These are phyloP conservation scores for Ischnus inquisitorius DNA, from an alignment of 2,888 invertebrate genomes.

Conservation along the genomic window DNA sequence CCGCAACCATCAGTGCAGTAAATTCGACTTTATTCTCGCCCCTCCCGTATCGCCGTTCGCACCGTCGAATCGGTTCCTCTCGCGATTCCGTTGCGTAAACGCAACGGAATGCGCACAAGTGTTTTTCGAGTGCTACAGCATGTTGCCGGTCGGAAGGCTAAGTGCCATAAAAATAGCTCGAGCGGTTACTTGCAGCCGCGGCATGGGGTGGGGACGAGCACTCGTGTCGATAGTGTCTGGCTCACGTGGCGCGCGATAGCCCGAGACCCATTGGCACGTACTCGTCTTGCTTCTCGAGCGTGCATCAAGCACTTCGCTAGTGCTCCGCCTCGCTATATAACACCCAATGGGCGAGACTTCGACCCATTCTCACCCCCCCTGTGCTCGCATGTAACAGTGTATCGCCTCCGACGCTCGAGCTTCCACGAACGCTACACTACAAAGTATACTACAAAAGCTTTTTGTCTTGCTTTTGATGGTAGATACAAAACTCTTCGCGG, in stretches of 20 bases:
- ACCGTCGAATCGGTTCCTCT: constrained; percentile 29
- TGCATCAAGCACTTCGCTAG: constrained; percentile 60
- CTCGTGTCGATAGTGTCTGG: constrained; percentile 53
- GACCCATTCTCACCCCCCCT: constrained; percentile 40
- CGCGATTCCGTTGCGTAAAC: constrained; percentile 79
- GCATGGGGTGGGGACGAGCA: constrained; percentile 43
- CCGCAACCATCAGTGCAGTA: background rate
- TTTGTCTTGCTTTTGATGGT: constrained; percentile 15
- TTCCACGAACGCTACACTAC: background rate
- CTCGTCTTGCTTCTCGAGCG: constrained; percentile 66
- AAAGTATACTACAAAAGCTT: constrained; percentile 5
- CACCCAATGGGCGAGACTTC: constrained; percentile 34
- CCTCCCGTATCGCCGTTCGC: constrained; percentile 6
- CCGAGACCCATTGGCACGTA: constrained; percentile 76
- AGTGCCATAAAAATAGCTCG: constrained; percentile 75
- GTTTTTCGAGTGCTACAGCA: constrained; percentile 85
- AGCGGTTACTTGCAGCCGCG: constrained; percentile 68
- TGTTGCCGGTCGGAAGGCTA: constrained; percentile 82
- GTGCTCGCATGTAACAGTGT: constrained; percentile 51
- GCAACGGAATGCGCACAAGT: constrained; percentile 84
- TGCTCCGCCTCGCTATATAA: constrained; percentile 24
- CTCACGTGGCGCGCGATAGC: constrained; percentile 69
- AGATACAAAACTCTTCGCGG: constrained; percentile 4
- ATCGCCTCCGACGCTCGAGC: constrained; percentile 30
- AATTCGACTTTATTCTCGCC: background rate